A percentile compares a stretch with the other conserved stretches of the same genome.
Conservation (phyloP, 2,113 vertebrate species). For the Indri indri region DNA sequence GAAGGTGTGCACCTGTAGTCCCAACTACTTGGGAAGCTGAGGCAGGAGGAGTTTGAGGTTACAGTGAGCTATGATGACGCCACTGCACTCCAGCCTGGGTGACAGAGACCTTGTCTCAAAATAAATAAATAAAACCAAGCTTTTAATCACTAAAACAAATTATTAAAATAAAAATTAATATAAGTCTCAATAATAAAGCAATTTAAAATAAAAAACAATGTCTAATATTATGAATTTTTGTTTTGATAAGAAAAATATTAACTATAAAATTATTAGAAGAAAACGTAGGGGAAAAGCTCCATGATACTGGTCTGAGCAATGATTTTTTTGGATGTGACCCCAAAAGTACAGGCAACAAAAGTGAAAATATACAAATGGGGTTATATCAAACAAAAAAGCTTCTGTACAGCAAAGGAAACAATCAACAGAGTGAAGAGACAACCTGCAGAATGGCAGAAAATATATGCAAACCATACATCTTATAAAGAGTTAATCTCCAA, state of each 20-base stretch:
- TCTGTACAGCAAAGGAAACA: not conserved
- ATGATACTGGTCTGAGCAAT: not conserved
- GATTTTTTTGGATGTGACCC: not conserved
- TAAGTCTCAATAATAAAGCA: not conserved
- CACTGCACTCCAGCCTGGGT: too few relatives aligned
- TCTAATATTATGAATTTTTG: not conserved
- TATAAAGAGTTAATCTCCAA: not conserved
- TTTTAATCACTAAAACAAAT: conserved; percentile 19
- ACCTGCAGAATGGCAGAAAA: not conserved
- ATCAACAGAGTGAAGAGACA: not conserved
- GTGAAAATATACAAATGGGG: not conserved
- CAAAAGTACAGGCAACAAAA: not conserved
- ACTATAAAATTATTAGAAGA: not conserved
- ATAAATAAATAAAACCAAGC: not conserved
- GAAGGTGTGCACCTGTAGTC: too few relatives aligned
- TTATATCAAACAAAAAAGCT: not conserved
- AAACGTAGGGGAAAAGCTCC: not conserved
- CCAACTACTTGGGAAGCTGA: too few relatives aligned
- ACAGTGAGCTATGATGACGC: too few relatives aligned
- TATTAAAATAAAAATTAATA: not conserved
- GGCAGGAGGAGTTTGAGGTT: too few relatives aligned
- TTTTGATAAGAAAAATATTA: not conserved
- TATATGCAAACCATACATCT: not conserved
- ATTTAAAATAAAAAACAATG: not conserved
- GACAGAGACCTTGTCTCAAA: too few relatives aligned